Conservation (phyloP, 2,888 invertebrate genomes). For the Creontiades dilutus region DNA sequence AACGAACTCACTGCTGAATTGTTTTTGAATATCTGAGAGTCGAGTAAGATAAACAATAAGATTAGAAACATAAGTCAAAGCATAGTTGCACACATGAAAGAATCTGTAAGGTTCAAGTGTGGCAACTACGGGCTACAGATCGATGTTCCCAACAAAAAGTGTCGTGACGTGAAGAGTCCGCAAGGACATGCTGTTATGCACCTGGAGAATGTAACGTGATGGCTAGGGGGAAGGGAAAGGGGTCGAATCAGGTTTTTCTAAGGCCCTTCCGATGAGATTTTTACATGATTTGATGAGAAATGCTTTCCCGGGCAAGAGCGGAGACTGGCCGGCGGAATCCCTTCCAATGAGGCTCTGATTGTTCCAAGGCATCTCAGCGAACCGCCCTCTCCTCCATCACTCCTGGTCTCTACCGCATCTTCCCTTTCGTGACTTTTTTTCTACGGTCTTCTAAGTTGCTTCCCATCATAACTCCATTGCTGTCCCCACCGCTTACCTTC, state of each 20-base stretch:
- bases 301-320: constrained; percentile 64
- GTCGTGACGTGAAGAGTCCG: constrained; percentile 17
- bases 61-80: neutral
- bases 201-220: constrained; percentile 46
- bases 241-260: constrained; percentile 58
- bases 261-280: constrained; percentile 59
- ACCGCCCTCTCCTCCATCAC: constrained; percentile 9
- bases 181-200: constrained; percentile 56
- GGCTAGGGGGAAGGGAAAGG: neutral
- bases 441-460: constrained; percentile 21
- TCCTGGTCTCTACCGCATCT: constrained; percentile 18
- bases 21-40: too few relatives aligned
- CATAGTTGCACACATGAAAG: neutral
- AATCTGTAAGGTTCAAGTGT: constrained; percentile 14
- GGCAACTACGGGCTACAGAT: neutral
- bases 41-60: too few relatives aligned
- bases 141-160: constrained; percentile 41
- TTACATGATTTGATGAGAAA: constrained; percentile 70
- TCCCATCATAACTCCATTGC: constrained; percentile 59
- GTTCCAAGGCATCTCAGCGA: constrained; percentile 47
- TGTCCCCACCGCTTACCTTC: constrained; percentile 21
- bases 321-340: constrained; percentile 57
- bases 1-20: too few relatives aligned
- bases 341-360: constrained; percentile 50
- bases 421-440: constrained; percentile 47